These are phyloP conservation scores for Hypselothyrea guttata DNA, from an alignment of 2,888 invertebrate species.

Conservation along the genomic window DNA sequence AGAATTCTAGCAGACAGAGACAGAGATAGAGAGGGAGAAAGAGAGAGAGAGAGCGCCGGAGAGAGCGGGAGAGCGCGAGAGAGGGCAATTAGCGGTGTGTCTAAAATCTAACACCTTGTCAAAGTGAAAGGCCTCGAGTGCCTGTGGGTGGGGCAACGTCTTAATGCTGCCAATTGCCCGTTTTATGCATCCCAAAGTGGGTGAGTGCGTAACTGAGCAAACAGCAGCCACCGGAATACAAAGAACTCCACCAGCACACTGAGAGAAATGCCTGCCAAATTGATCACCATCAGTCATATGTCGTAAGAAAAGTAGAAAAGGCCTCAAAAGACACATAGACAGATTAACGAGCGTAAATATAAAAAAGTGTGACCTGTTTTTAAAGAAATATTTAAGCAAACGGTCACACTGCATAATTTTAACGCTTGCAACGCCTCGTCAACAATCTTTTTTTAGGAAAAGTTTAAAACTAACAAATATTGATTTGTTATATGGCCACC, in stretches of 20 bases:
- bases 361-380: too few relatives aligned
- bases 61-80: slow-evolving; percentile 28
- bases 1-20: not conserved
- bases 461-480: too few relatives aligned
- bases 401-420: too few relatives aligned
- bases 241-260: slow-evolving; percentile 5
- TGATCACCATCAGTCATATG: too few relatives aligned
- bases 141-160: slow-evolving; percentile 44
- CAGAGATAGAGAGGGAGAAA: not conserved
- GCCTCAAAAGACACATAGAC: too few relatives aligned
- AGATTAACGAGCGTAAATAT: too few relatives aligned
- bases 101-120: slow-evolving; percentile 69
- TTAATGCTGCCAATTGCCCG: slow-evolving; percentile 65
- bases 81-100: slow-evolving; percentile 60
- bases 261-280: not conserved
- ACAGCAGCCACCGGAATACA: slow-evolving; percentile 22
- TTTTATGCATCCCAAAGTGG: slow-evolving; percentile 59
- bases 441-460: too few relatives aligned
- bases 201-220: slow-evolving; percentile 45
- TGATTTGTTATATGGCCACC: too few relatives aligned
- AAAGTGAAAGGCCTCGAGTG: slow-evolving; percentile 60
- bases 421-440: too few relatives aligned
- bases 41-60: not conserved
- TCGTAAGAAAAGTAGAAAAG: too few relatives aligned
- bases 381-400: too few relatives aligned